Evolutionary conservation across 2,888 invertebrate species (phyloP), one percentile per base, ranked within the genome.

Genomic region (Plagodis dolabraria): DNA sequence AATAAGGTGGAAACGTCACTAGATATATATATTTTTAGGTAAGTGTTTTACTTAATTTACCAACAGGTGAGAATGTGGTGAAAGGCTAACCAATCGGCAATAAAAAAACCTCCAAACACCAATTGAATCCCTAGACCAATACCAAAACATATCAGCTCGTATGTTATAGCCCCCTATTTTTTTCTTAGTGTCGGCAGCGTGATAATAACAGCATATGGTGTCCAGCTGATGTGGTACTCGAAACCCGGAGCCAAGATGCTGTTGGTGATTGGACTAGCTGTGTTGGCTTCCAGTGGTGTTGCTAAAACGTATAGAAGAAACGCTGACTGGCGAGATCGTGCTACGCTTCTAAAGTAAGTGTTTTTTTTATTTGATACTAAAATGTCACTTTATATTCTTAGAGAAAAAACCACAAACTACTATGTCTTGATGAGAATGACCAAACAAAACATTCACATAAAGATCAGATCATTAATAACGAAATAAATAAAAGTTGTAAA

Each of bases 301-400:
- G 94, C 94, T 53, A 94, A 95, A 72, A 96, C 97, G 0, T 89
- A 95, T 68, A 86, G 94, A 11, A 93, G 97, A 67, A 97, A 97
- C 78, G 93, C 94, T 52, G 97, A 97, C 75, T 97, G 97, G 97
- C 89, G 93, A 45, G 96, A 96, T 47, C 93, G 97, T 67, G 96
- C 96, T 69, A 94, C 96, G 0, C 88, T 97, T 34, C 93, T 97
- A 68, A 95, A 95, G 97, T 97, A 85, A 71, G 71, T 48, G 0
- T 33, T 7, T 6, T 45, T 45, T 35, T 35, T 6, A 35, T 35
- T 7, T 35, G 35, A 6, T 44, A 44, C 12, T 22, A 7, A 33
- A 45, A 12, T 6, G 8, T 35, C n/a, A n/a, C n/a, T n/a, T n/a
- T n/a, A n/a, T 22, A 4, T 22, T 22, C 22, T 22, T 1, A 22